phyloP scores from a whole-genome alignment of 2,888 invertebrate genomes.

The Lordiphosa andalusiaca region DNA sequence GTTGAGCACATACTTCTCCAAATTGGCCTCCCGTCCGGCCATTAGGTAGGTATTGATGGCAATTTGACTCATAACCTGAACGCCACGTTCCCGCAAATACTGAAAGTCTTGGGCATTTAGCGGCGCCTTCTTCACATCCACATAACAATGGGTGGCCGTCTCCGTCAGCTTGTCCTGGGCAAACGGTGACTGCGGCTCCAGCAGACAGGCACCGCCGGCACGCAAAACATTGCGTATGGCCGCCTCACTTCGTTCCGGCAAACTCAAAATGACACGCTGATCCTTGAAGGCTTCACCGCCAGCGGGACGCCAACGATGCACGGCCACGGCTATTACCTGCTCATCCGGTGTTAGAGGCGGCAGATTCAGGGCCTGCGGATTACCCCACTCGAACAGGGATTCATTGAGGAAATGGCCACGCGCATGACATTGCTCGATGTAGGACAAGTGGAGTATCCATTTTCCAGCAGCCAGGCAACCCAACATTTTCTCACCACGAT shows the following conservation, averaged over 20 bases:
- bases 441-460: conserved; percentile 92
- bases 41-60: conserved; percentile 78
- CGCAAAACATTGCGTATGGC: conserved; percentile 86
- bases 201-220: conserved; percentile 88
- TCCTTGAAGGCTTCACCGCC: conserved; percentile 82
- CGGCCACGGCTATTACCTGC: conserved; percentile 83
- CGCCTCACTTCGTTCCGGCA: conserved; percentile 82
- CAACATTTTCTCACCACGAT: conserved; percentile 92
- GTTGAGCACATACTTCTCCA: conserved; percentile 59
- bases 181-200: conserved; percentile 80
- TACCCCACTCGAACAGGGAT: conserved; percentile 92
- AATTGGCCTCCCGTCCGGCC: conserved; percentile 75
- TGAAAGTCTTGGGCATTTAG: conserved; percentile 62
- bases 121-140: conserved; percentile 75
- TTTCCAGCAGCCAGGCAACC: conserved; percentile 92
- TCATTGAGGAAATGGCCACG: conserved; percentile 81
- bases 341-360: conserved; percentile 80
- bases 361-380: conserved; percentile 83
- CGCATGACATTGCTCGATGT: conserved; percentile 85
- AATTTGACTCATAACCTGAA: conserved; percentile 75
- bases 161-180: conserved; percentile 38
- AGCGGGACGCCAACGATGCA: conserved; percentile 85
- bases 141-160: conserved; percentile 78
- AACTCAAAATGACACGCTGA: conserved; percentile 82
- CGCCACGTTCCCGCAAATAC: conserved; percentile 58